These are phyloP conservation scores for Dipus sagitta DNA, from an alignment of 2,797 vertebrate species.

Conservation along the genomic window DNA sequence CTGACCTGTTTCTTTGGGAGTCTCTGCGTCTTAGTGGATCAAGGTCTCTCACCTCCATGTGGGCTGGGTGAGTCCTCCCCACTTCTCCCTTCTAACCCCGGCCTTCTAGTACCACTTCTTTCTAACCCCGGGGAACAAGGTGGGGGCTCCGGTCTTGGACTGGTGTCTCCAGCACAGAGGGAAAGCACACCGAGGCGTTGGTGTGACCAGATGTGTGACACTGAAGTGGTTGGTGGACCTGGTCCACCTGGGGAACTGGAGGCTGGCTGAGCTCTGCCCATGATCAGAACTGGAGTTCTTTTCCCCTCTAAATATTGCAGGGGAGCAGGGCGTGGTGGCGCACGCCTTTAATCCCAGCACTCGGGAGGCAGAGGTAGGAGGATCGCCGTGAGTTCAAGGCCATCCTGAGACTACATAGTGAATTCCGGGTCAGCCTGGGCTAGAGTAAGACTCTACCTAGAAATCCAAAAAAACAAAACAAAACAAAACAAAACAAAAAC, in stretches of 20 bases:
- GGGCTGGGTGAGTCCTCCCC: neutral
- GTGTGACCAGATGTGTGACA: neutral
- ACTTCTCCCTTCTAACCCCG: neutral
- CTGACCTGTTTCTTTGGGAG: neutral
- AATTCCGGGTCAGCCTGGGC: too few species aligned
- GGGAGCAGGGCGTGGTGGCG: neutral
- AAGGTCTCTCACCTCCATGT: neutral
- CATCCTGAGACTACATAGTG: too few species aligned
- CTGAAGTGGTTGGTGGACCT: neutral
- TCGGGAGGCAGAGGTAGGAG: too few species aligned
- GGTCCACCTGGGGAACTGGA: neutral
- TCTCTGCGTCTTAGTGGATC: neutral
- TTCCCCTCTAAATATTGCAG: neutral
- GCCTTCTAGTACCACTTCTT: neutral
- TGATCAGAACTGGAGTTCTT: neutral
- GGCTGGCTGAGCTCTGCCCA: neutral
- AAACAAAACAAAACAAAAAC: too few species aligned
- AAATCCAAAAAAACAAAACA: too few species aligned
- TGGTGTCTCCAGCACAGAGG: neutral
- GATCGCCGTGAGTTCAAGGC: too few species aligned
- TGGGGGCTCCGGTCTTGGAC: rapidly evolving
- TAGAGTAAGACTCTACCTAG: too few species aligned
- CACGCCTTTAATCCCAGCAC: too few species aligned
- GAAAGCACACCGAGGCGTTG: neutral
- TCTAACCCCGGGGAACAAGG: too few species aligned